Evolutionary conservation across 2,888 invertebrate genomes (phyloP), one percentile per base, ranked within the genome.

Genomic region (Nasonovia ribisnigri): DNA sequence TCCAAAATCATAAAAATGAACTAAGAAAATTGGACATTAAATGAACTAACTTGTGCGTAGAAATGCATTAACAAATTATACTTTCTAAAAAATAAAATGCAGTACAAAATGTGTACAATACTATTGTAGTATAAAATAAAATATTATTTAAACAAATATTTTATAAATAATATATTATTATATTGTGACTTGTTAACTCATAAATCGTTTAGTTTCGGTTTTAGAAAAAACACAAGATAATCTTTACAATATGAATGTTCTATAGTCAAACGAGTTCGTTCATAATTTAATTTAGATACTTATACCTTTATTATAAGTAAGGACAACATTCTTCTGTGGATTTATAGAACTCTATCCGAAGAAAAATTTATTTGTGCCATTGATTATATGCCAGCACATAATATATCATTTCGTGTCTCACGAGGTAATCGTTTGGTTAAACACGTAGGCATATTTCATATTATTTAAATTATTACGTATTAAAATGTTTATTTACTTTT

Each of bases 401-500:
- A 54, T 54, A 24, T 54, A 54, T 54, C 24, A 54, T 54, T 24
- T 54, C 54, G 54, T 24, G 24, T 54, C 54, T 54, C 24, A 24
- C 24, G 54, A 54, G 24, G 5, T 54, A 54, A 54, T 24, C 24
- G 24, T 54, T 54, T 54, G 24, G 54, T 24, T 54, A 6, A 54
- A 54, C 24, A 54, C 5, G 51, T 51, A 24, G 54, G 24, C 24
- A 54, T 54, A 86, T 48, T 29, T 29, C 11, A 86, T 46, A 86
- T 29, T 67, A 29, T 43, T 43, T 3, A 43, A 6, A 46, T 43
- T 13, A 29, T 26, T 46, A 48, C 16, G n/a, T 86, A 43, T 48
- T 29, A 43, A 16, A 90, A 67, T 67, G 90, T 90, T 90, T 67
- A 46, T 90, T 90, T 90, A 67, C 43, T 89, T 89, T 67, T 67